phyloP scores from a whole-genome alignment of 2,113 vertebrate species.

The Baryphthengus martii region DNA sequence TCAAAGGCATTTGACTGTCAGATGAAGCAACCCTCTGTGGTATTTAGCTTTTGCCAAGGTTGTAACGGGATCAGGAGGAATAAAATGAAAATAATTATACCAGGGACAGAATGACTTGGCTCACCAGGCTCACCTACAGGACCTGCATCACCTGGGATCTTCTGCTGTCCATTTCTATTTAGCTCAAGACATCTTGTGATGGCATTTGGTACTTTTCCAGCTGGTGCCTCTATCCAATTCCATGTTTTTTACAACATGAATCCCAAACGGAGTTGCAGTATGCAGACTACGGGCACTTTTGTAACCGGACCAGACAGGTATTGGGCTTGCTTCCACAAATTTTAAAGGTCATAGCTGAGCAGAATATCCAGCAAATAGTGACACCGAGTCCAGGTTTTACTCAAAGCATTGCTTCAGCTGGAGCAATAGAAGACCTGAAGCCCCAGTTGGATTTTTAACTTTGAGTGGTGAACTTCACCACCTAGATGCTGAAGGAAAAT shows the following conservation, averaged over 20 bases:
- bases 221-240: neutral
- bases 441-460: neutral
- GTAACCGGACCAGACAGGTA: neutral
- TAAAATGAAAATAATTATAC: neutral
- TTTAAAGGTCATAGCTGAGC: neutral
- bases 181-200: neutral
- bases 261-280: neutral
- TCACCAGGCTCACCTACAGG: neutral
- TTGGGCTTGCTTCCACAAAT: neutral
- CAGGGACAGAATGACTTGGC: neutral
- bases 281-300: neutral
- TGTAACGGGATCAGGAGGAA: neutral
- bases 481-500: neutral
- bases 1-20: conserved; percentile 1
- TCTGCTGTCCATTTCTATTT: neutral
- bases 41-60: conserved; percentile 25
- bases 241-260: neutral
- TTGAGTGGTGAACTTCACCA: neutral
- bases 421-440: neutral
- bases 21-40: neutral
- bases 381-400: neutral
- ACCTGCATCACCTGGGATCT: neutral
- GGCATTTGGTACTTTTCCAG: neutral
- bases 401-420: neutral
- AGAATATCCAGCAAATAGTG: neutral